Conservation (phyloP, 2,113 vertebrate species). For the Sceloporus tristichus region DNA sequence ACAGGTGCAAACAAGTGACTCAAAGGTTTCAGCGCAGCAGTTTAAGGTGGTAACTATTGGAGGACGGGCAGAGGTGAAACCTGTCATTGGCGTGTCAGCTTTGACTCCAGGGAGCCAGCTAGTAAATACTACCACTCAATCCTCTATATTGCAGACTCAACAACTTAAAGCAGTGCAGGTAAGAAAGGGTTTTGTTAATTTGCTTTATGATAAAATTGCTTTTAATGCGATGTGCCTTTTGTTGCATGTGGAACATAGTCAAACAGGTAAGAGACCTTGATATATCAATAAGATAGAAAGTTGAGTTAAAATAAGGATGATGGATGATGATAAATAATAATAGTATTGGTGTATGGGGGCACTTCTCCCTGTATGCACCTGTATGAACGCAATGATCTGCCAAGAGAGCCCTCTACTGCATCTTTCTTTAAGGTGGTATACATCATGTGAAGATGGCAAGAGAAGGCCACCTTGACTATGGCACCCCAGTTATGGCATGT, state of each 20-base stretch:
- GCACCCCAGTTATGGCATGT: too few species aligned
- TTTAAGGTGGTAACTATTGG: conserved; percentile 95
- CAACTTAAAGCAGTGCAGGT: conserved; percentile 97
- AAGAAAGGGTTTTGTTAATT: conserved; percentile 65
- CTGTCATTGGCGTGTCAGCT: conserved; percentile 84
- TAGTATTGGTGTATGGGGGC: neutral
- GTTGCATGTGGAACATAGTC: conserved; percentile 34
- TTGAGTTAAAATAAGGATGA: neutral
- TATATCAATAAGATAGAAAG: neutral
- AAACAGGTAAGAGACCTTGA: neutral
- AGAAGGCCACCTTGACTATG: too few species aligned
- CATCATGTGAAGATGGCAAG: neutral
- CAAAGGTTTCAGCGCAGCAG: conserved; percentile 86
- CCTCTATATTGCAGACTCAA: conserved; percentile 89
- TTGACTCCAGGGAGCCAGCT: conserved; percentile 85
- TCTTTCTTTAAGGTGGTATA: neutral
- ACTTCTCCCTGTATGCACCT: too few species aligned
- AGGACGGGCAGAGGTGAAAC: conserved; percentile 89
- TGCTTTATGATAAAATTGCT: conserved; percentile 57
- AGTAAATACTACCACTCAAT: conserved; percentile 79
- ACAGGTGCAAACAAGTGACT: conserved; percentile 81
- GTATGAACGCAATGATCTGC: too few species aligned
- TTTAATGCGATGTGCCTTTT: conserved; percentile 49
- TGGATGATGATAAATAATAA: neutral
- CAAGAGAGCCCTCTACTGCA: neutral